phyloP scores from a whole-genome alignment of 2,113 vertebrate genomes.

The Pomatorhinus ruficollis region DNA sequence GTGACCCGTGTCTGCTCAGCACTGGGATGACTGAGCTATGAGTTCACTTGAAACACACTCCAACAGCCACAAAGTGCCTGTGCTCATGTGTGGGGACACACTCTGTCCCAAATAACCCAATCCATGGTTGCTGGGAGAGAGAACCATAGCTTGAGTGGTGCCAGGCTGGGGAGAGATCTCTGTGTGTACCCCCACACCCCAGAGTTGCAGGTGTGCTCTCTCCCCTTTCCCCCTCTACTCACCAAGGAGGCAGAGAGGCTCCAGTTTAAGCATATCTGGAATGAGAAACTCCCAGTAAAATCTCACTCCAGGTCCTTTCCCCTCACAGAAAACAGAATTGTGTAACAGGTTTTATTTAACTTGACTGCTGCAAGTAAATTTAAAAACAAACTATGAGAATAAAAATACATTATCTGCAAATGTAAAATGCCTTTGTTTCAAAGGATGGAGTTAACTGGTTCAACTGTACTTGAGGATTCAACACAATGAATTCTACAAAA shows the following conservation, averaged over 20 bases:
- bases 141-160: background rate
- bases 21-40: background rate
- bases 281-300: background rate
- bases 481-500: constrained; percentile 57
- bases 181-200: rapidly evolving
- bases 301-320: background rate
- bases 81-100: rapidly evolving
- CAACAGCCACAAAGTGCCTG: background rate
- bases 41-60: background rate
- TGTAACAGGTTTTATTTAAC: constrained; percentile 48
- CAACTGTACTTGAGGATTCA: background rate
- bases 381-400: constrained; percentile 36
- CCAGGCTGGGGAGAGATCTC: background rate
- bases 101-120: background rate
- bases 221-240: background rate
- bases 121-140: background rate
- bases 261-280: background rate
- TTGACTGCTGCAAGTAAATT: constrained; percentile 55
- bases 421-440: constrained; percentile 50
- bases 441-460: background rate
- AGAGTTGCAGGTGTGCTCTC: rapidly evolving
- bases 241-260: background rate
- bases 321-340: background rate
- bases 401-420: constrained; percentile 51
- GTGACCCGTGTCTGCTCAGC: rapidly evolving